Evolutionary conservation across 2,113 vertebrate genomes (phyloP).

Genomic region (Proterorhinus semilunaris): DNA sequence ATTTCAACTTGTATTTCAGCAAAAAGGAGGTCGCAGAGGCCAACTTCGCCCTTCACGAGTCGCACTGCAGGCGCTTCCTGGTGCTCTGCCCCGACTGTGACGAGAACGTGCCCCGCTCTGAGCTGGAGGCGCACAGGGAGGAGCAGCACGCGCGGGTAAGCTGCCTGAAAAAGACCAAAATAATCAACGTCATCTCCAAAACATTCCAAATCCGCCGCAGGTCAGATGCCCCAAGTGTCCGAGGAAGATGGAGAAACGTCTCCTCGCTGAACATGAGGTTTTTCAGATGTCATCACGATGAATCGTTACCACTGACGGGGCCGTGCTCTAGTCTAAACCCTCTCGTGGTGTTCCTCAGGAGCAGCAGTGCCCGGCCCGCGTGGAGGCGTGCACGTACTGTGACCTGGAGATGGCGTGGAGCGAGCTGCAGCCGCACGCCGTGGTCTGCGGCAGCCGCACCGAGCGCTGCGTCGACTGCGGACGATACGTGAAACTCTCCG

Average conservation of each 20-base stretch:
- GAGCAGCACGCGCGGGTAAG: conserved; percentile 75
- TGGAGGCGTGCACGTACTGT: conserved; percentile 74
- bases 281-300: too few species aligned
- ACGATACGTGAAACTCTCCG: conserved; percentile 65
- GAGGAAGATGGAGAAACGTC: conserved; percentile 59
- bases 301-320: not conserved
- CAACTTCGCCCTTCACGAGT: conserved; percentile 79
- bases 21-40: conserved; percentile 71
- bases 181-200: not conserved
- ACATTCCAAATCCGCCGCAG: conserved; percentile 31
- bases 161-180: not conserved
- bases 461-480: conserved; percentile 73
- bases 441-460: conserved; percentile 71
- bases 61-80: conserved; percentile 79
- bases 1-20: conserved; percentile 52
- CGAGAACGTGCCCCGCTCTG: conserved; percentile 60
- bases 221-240: conserved; percentile 68
- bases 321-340: not conserved
- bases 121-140: conserved; percentile 68
- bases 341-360: conserved; percentile 51
- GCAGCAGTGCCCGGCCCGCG: conserved; percentile 63
- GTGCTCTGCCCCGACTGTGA: conserved; percentile 74
- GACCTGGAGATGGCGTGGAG: conserved; percentile 67
- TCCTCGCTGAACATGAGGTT: conserved; percentile 70
- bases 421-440: conserved; percentile 64